Evolutionary conservation across 1,140 invertebrate species (phyloP), one percentile per base, ranked within the genome.

Genomic region (Drosophila guanche): DNA sequence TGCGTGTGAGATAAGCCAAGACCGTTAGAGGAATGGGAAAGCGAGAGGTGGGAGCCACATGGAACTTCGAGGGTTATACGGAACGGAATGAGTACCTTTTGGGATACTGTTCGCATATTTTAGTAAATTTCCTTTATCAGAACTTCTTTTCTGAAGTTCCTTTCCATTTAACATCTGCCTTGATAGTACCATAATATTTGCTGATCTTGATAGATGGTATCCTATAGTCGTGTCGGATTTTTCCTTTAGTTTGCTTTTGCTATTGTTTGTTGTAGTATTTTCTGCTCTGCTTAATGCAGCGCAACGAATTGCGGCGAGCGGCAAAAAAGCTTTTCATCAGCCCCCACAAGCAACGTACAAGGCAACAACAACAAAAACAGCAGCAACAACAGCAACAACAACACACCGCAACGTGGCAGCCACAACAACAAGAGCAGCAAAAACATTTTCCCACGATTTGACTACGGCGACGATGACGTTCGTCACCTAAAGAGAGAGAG

Each of bases 301-400:
- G 69, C 79, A 84, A 83, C 79, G 74, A 83, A 83, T 83, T 75
- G 79, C 79, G 79, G 79, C 79, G 60, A 68, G 63, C 66, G 63
- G 66, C 63, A 68, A 68, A 68, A 83, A 83, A 70, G 56, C 80
- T 83, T 83, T 83, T 83, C 79, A 83, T 83, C 79, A 83, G 79
- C 79, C 79, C 75, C 79, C 75, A 83, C 79, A 68, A 43, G 20
- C 72, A 55, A 70, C 67, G 65, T 53, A 52, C 56, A 58, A 70
- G 48, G 45, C 57, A 62, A 40, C 47, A 61, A 56, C 53, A 58
- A 53, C 4, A 57, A 29, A 20, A 20, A 20, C 16, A 20, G 16
- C 16, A 20, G 45, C 57, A 62, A 40, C 47, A 61, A 56, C 55
- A 52, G 58, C 14, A 66, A 50, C 61, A 66, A 40, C 37, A 74